Base-by-base conservation (phyloP, 2,888 invertebrate species). In the Lycaena phlaeas region DNA sequence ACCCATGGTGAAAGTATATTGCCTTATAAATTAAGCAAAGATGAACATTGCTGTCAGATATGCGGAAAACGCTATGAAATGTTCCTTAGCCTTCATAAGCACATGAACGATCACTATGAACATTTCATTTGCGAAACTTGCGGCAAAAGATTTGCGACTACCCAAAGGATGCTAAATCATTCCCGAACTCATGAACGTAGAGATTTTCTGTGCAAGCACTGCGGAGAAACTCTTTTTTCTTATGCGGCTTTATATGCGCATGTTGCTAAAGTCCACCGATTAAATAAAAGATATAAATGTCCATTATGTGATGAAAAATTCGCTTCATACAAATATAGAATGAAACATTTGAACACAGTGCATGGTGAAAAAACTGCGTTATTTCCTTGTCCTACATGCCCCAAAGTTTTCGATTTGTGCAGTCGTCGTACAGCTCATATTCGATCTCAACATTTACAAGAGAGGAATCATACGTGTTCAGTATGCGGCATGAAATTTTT, bases 401-500 rank as follows among this genome's bases (percentile, higher is more conserved):
- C 75, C 0, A 68, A 64, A 48, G 74, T 81, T 1, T 84, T 82
- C 40, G 81, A 79, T 29, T 51, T 81, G 1, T 79, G 79, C 53
- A 82, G 82, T 41, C 59, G 72, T 1, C 54, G 82, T 4, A 82
- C 79, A 0, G 71, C 77, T 0, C 85, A 85, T 41, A 70, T 84
- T 11, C 59, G 72, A 3, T 76, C 71, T 27, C 77, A 69, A 54
- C 87, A 76, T 52, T 58, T 71, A 38, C 85, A 70, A 56, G 87
- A 73, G 52, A 65, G 72, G 43, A 86, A 78, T 26, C 86, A 85
- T 44, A 61, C 82, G 0, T 87, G 87, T 49, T 58, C 73, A 0
- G 67, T 77, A 1, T 87, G 87, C 34, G 75, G 81, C 0, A 85
- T 84, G 68, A 84, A 85, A 52, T 87, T 87, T 49, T 86, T 85